Conservation (phyloP, 1,140 invertebrate species). For the Apis mellifera region DNA sequence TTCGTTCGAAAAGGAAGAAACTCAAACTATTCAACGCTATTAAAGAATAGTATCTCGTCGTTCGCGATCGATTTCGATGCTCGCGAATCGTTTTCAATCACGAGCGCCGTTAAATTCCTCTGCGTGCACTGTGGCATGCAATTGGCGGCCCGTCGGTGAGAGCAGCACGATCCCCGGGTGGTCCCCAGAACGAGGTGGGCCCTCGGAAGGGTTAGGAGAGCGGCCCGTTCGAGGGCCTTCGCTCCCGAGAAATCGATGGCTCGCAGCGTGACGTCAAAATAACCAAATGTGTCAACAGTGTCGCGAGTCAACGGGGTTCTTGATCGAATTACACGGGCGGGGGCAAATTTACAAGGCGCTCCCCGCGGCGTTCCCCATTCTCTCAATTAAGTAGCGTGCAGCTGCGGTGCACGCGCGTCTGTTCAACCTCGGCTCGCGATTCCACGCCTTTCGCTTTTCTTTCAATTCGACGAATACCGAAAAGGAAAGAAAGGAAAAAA, state of each 20-base stretch:
- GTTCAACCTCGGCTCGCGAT: neutral
- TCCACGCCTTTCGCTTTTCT: neutral
- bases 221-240: constrained; percentile 23
- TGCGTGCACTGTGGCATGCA: neutral
- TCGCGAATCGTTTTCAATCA: neutral
- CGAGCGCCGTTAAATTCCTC: constrained; percentile 24
- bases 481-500: neutral
- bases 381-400: constrained; percentile 66
- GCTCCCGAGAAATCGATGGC: constrained; percentile 39
- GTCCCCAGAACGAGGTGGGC: constrained; percentile 53
- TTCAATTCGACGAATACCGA: neutral
- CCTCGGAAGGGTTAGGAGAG: constrained; percentile 48
- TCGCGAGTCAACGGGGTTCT: constrained; percentile 73
- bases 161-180: constrained; percentile 60
- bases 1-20: too few relatives aligned
- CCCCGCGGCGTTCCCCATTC: constrained; percentile 68
- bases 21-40: too few relatives aligned
- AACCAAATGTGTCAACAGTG: constrained; percentile 78
- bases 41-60: too few relatives aligned
- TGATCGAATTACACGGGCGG: constrained; percentile 75
- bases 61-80: too few relatives aligned
- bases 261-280: constrained; percentile 76
- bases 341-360: constrained; percentile 34
- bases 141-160: neutral
- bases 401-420: constrained; percentile 44